phyloP scores from a whole-genome alignment of 2,888 invertebrate genomes.

The Myopa testacea region DNA sequence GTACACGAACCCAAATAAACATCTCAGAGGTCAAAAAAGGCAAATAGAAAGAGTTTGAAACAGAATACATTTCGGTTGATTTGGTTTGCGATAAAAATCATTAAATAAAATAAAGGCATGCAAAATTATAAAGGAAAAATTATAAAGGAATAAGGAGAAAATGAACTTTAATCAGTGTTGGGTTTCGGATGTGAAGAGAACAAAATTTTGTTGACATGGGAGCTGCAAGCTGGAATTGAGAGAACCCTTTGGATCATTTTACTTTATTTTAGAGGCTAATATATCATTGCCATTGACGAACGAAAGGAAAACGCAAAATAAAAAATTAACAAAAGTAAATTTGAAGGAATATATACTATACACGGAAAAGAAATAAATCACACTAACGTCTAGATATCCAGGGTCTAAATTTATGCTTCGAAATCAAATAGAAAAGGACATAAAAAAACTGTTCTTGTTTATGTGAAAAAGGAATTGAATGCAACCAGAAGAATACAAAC shows the following conservation, averaged over 20 bases:
- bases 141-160: neutral
- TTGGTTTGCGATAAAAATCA: neutral
- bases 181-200: no score
- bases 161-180: neutral
- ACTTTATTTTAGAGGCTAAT: neutral
- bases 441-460: neutral
- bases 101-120: neutral
- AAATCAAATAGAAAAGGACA: neutral
- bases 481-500: neutral
- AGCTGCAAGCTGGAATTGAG: neutral
- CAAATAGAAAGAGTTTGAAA: neutral
- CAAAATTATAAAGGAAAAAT: neutral
- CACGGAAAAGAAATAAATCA: neutral
- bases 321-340: neutral
- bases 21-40: neutral
- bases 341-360: no score
- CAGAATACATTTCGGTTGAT: neutral
- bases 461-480: neutral
- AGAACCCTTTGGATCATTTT: no score
- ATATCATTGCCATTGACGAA: no score
- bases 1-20: neutral
- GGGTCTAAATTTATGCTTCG: conserved; percentile 9
- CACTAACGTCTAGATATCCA: neutral
- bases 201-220: no score
- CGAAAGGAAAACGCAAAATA: neutral